Conservation (phyloP, 2,113 vertebrate genomes). For the Rhadina sibilatrix region DNA sequence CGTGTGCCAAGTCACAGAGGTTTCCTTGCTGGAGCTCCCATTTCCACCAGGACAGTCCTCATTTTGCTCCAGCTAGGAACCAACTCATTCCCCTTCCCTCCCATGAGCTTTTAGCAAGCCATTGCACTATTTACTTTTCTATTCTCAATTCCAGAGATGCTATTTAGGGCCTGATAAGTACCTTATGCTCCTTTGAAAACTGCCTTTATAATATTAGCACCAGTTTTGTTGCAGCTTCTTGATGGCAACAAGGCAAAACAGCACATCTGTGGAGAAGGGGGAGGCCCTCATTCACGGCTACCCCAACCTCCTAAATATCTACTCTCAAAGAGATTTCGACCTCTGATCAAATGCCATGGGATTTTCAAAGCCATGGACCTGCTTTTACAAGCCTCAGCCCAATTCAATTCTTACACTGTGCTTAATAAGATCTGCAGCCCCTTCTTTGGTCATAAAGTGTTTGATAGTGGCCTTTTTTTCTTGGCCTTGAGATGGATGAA, state of each 20-base stretch:
- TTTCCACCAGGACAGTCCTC: neutral
- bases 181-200: neutral
- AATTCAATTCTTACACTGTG: neutral
- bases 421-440: neutral
- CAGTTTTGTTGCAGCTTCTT: neutral
- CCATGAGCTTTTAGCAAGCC: neutral
- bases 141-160: neutral
- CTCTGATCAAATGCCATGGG: neutral
- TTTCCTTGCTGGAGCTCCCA: neutral
- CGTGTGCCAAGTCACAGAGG: neutral
- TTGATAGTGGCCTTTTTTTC: neutral
- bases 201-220: neutral
- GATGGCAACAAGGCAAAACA: neutral
- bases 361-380: neutral
- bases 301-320: neutral
- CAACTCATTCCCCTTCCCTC: neutral
- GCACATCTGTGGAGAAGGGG: neutral
- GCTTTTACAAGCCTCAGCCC: slow-evolving; percentile 1
- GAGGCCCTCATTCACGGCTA: neutral
- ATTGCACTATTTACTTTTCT: neutral
- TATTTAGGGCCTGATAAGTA: neutral
- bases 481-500: neutral
- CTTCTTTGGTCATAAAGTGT: neutral
- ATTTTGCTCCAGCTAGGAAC: neutral
- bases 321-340: neutral